These are phyloP conservation scores for human (Homo sapiens) DNA, from an alignment of 2,113 vertebrate genomes.

Conservation along the genomic window GRCh38 chr15:89928001-89928500, in stretches of 20 bases:
- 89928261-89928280: too few species aligned
- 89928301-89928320: neutral
- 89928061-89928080: too few species aligned
- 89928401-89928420: neutral
- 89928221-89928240: neutral
- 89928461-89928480: neutral
- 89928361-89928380: neutral
- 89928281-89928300: neutral
- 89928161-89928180: too few species aligned
- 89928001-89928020: too few species aligned
- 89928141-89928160: too few species aligned
- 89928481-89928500: neutral
- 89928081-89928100: too few species aligned
- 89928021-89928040: too few species aligned
- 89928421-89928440: neutral
- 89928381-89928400: neutral
- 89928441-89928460: neutral
- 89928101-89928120: too few species aligned
- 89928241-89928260: neutral
- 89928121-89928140: too few species aligned
- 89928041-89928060: too few species aligned
- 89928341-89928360: neutral
- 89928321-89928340: neutral
- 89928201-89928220: neutral
- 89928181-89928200: too few species aligned